Evolutionary conservation across 2,113 vertebrate species (phyloP).

Genomic region (Corythoichthys intestinalis): DNA sequence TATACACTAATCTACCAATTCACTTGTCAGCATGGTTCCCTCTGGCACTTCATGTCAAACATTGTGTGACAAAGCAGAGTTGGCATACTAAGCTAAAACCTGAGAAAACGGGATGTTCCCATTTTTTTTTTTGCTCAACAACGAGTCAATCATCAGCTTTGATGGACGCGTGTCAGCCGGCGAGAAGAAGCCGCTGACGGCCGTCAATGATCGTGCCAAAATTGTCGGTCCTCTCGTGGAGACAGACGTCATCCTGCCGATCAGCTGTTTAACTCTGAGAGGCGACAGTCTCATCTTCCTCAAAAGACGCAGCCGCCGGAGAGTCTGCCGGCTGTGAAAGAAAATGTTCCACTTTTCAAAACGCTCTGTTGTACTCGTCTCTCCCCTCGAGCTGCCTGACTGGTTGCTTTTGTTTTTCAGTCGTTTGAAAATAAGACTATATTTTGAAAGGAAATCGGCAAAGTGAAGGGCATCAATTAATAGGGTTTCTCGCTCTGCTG

Average conservation of each 20-base stretch:
- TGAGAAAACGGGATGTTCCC: background rate
- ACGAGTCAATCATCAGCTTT: conserved; percentile 52
- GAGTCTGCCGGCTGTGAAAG: conserved; percentile 40
- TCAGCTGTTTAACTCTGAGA: conserved; percentile 56
- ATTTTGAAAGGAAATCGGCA: background rate
- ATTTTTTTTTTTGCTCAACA: conserved; percentile 4
- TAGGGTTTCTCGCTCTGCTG: background rate
- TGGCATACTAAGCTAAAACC: background rate
- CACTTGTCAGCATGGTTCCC: background rate
- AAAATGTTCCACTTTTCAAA: conserved; percentile 50
- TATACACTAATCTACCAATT: background rate
- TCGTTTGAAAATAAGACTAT: conserved; percentile 17
- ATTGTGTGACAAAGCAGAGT: background rate
- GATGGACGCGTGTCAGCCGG: conserved; percentile 57
- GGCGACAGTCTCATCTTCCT: conserved; percentile 43
- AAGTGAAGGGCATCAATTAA: background rate
- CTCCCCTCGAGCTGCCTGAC: conserved; percentile 22
- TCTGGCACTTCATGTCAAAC: background rate
- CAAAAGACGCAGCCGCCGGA: conserved; percentile 26
- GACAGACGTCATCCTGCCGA: conserved; percentile 50
- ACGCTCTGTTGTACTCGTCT: conserved; percentile 24
- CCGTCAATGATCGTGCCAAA: conserved; percentile 43
- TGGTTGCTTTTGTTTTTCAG: conserved; percentile 32
- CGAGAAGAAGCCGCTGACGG: conserved; percentile 40
- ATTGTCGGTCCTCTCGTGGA: conserved; percentile 27